A percentile compares a stretch with the other conserved stretches of the same genome.
These are phyloP conservation scores for Pteropus alecto DNA, from an alignment of 2,113 vertebrate genomes.

Conservation along the genomic window DNA sequence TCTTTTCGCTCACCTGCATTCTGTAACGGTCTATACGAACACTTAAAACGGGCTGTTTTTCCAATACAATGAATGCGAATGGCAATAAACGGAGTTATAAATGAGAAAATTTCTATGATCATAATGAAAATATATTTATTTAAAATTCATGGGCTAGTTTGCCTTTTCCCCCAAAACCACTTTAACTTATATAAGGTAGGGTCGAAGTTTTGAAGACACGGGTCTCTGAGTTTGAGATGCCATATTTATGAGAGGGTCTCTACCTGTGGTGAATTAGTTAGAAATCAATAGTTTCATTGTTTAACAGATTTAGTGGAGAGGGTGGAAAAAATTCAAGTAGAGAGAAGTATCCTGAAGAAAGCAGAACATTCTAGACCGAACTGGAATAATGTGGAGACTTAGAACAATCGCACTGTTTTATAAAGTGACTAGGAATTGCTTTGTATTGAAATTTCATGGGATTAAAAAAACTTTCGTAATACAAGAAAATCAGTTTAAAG, in stretches of 20 bases:
- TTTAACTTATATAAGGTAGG: neutral
- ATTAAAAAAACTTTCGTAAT: neutral
- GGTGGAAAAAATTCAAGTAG: neutral
- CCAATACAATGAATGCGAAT: neutral
- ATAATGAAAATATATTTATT: neutral
- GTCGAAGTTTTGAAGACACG: neutral
- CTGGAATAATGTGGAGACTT: neutral
- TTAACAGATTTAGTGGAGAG: neutral
- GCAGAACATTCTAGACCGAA: neutral
- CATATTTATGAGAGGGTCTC: neutral
- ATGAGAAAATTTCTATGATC: neutral
- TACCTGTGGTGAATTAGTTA: neutral
- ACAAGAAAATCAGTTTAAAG: neutral
- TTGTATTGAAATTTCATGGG: neutral
- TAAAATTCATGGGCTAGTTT: neutral
- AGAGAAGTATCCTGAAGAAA: neutral
- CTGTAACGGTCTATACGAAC: accelerated
- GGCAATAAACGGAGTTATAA: neutral
- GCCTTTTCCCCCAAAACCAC: neutral
- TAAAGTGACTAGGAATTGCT: neutral
- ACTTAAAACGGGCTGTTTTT: neutral
- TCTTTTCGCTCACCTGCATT: accelerated
- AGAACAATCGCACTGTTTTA: neutral
- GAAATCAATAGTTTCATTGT: neutral
- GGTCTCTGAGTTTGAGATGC: neutral